phyloP scores from a whole-genome alignment of 2,113 vertebrate genomes.

The Heterochromis multidens region DNA sequence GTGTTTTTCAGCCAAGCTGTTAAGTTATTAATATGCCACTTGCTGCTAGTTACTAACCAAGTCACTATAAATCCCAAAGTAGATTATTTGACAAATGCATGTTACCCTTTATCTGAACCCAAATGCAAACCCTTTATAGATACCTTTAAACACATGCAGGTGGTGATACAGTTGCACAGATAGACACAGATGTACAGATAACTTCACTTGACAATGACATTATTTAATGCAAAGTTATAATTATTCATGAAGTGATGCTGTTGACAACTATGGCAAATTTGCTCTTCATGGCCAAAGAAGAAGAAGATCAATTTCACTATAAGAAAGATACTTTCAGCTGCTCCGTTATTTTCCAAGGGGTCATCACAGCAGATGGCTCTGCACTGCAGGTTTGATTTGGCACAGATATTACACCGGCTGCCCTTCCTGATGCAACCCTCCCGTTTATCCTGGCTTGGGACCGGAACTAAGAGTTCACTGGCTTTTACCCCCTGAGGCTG shows the following conservation, averaged over 20 bases:
- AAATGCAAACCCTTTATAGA: not conserved
- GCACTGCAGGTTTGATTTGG: not conserved
- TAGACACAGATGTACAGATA: not conserved
- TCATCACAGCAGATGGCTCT: not conserved
- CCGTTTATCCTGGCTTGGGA: not conserved
- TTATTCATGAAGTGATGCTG: not conserved
- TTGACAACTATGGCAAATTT: not conserved
- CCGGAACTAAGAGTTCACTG: not conserved
- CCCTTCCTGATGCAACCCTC: not conserved
- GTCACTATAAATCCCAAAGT: not conserved
- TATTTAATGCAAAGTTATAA: not conserved
- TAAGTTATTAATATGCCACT: conserved; percentile 32
- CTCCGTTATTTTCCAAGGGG: not conserved
- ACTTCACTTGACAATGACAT: not conserved
- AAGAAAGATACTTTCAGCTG: not conserved
- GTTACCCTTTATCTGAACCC: conserved; percentile 6
- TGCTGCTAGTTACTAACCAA: conserved; percentile 6
- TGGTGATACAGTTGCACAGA: not conserved
- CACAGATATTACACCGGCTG: not conserved
- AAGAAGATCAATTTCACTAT: not conserved
- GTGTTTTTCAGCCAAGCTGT: conserved; percentile 22
- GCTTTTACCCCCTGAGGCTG: not conserved
- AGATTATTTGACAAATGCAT: not conserved
- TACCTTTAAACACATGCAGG: not conserved
- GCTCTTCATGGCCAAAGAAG: not conserved